Evolutionary conservation across 2,888 invertebrate species (phyloP).

Genomic region (Antheraea assamensis): DNA sequence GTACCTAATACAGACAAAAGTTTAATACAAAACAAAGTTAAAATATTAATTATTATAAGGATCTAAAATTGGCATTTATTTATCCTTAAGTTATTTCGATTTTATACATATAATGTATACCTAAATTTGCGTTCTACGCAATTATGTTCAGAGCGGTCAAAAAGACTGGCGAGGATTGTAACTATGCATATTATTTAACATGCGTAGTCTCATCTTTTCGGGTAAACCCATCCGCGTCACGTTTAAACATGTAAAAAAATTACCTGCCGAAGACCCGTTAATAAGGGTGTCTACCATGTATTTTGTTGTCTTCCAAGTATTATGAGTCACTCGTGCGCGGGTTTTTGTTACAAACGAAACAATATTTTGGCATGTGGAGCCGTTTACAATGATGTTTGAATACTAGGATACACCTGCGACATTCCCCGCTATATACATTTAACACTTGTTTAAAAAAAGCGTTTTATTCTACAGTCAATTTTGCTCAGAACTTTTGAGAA

Average conservation of each 20-base stretch:
- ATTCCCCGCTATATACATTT: not conserved
- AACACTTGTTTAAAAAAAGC: too few relatives aligned
- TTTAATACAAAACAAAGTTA: too few relatives aligned
- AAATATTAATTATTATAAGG: too few relatives aligned
- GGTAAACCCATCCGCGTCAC: not conserved
- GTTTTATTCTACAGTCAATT: too few relatives aligned
- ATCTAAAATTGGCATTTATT: too few relatives aligned
- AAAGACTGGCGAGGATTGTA: too few relatives aligned
- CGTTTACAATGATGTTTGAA: not conserved
- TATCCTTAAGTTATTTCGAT: too few relatives aligned
- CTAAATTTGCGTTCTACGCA: too few relatives aligned
- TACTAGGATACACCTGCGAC: not conserved
- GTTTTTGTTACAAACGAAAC: not conserved
- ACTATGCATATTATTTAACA: not conserved
- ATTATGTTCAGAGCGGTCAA: too few relatives aligned
- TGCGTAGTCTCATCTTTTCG: not conserved
- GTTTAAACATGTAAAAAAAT: not conserved
- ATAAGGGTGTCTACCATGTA: conserved; percentile 6
- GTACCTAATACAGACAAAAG: too few relatives aligned
- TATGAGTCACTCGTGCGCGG: not conserved
- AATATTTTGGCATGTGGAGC: not conserved
- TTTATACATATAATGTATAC: too few relatives aligned
- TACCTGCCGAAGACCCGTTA: conserved; percentile 2
- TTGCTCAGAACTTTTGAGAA: too few relatives aligned
- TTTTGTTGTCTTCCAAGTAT: not conserved